Conservation (phyloP, 2,888 invertebrate species). For the Diaprepes abbreviatus region DNA sequence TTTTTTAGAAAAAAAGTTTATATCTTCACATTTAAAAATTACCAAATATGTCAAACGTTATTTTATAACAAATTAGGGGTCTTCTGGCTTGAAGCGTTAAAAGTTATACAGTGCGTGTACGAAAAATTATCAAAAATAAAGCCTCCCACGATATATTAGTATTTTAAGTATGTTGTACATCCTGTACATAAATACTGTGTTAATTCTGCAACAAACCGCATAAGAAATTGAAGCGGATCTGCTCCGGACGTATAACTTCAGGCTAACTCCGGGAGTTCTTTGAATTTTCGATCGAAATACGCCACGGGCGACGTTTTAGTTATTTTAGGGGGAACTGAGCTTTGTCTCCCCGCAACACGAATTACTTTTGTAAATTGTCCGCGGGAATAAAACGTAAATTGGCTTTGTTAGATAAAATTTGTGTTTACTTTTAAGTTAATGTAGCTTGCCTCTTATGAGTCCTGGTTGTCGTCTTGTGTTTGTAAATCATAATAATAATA, state of each 20-base stretch:
- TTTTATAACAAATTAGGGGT: too few species aligned
- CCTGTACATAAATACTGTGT: background rate
- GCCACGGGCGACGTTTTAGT: slow-evolving; percentile 41
- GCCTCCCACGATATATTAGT: too few species aligned
- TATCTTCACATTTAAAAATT: too few species aligned
- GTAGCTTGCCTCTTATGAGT: too few species aligned
- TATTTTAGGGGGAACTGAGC: slow-evolving; percentile 32
- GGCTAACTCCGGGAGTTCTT: slow-evolving; percentile 43
- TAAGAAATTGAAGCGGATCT: slow-evolving; percentile 19
- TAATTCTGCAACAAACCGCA: slow-evolving; percentile 24
- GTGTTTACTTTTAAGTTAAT: background rate
- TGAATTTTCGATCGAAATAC: slow-evolving; percentile 38
- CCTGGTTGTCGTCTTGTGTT: too few species aligned
- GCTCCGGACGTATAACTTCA: slow-evolving; percentile 44
- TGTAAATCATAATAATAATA: too few species aligned
- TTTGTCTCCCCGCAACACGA: slow-evolving; percentile 14
- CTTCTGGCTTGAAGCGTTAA: too few species aligned
- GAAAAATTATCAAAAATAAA: too few species aligned
- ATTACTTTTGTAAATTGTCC: slow-evolving; percentile 31
- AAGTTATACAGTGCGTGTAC: too few species aligned
- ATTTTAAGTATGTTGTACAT: too few species aligned
- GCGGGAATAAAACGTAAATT: background rate
- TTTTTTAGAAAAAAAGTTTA: too few species aligned
- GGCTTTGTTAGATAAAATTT: slow-evolving; percentile 15
- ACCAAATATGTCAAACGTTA: too few species aligned